These are phyloP conservation scores for Scaptomyza cyrtandrae DNA, from an alignment of 2,888 invertebrate species.

Conservation along the genomic window DNA sequence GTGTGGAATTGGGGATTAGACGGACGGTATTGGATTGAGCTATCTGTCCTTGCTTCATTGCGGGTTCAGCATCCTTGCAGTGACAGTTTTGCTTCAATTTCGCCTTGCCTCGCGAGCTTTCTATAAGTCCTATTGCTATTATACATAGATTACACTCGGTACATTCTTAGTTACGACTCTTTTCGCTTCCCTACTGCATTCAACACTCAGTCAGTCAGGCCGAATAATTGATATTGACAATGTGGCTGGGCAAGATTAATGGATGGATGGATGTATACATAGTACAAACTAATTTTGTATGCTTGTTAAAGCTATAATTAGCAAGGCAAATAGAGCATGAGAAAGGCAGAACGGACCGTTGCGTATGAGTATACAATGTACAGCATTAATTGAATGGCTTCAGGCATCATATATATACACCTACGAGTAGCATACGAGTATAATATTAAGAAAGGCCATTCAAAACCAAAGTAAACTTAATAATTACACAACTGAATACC, in stretches of 20 bases:
- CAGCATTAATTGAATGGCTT: background rate
- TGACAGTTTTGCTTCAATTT: slow-evolving; percentile 52
- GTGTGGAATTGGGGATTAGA: background rate
- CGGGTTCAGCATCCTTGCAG: slow-evolving; percentile 32
- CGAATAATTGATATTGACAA: slow-evolving; percentile 63
- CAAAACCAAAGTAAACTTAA: too few relatives aligned
- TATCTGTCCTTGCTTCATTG: background rate
- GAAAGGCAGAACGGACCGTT: slow-evolving; percentile 8
- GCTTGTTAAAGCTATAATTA: slow-evolving; percentile 41
- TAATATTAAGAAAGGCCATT: too few relatives aligned
- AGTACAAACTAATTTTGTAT: background rate
- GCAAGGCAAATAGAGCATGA: slow-evolving; percentile 49
- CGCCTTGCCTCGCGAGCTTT: slow-evolving; percentile 36
- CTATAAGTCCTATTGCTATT: slow-evolving; percentile 16
- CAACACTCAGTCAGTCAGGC: background rate
- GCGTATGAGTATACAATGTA: slow-evolving; percentile 28
- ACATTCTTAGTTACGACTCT: too few relatives aligned
- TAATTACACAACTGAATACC: too few relatives aligned
- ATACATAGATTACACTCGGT: slow-evolving; percentile 46
- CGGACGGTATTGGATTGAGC: background rate
- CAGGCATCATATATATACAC: background rate
- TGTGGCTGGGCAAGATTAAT: slow-evolving; percentile 3
- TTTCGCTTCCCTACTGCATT: too few relatives aligned
- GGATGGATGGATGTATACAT: background rate
- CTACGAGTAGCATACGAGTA: too few relatives aligned